Base-by-base conservation (phyloP, 53 echinoderm and acorn worm genomes). In the Glandiceps talaboti region DNA sequence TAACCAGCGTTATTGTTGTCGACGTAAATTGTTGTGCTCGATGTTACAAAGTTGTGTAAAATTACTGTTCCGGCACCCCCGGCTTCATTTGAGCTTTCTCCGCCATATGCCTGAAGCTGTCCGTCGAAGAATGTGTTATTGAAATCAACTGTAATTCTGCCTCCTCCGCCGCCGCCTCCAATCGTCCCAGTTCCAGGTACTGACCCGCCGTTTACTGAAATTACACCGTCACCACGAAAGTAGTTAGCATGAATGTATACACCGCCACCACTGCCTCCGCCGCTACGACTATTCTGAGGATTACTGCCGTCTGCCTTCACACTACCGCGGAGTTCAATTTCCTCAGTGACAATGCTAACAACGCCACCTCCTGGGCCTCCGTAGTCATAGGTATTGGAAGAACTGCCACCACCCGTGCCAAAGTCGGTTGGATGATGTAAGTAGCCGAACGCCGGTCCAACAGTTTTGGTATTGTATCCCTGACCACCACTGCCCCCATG, bases 151-250 rank as follows among this genome's bases (percentile, higher is more conserved):
- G 83, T 80, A 0, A 91, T 79, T 10, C 85, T 85, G 26, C 94
- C 94, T 80, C 94, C 94, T 33, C 94, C 90, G 64, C 94, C 94
- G 73, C 94, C 90, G 74, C 94, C 91, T 85, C 94, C 91, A 45
- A 12, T 12, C 6, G 6, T 45, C 6, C 64, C 64, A 20, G 6
- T 45, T 6, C 20, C 20, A 6, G 64, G 64, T 45, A 45, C 64
- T 12, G 64, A 45, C 6, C 64, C 64, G 20, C 64, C 64, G 20
- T 45, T 45, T 20, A 45, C 64, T 45, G 64, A 45, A 12, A 45
- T 45, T 45, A 20, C 20, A 45, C 64, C 64, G 20, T 45, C 64
- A 74, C 83, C 91, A 81, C 74, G 75, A 25, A 80, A 88, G 45
- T 73, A 76, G 72, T 28, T 28, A 29, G 28, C 64, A 0, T 29